These are phyloP conservation scores for Pteronotus mesoamericanus DNA, from an alignment of 2,797 vertebrate genomes.

Conservation along the genomic window DNA sequence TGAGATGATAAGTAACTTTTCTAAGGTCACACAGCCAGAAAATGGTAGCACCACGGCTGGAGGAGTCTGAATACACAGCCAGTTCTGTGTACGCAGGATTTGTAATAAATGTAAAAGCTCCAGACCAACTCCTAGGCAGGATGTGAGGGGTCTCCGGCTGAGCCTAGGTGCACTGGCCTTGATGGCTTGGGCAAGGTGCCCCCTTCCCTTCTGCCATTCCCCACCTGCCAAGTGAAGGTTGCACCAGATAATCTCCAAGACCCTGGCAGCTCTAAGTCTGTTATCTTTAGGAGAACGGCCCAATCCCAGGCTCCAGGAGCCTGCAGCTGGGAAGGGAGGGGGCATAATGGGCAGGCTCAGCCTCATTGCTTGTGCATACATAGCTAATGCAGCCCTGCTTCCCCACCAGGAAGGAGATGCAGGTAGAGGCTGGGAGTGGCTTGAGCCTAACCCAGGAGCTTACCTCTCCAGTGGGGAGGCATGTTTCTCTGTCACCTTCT, in stretches of 20 bases:
- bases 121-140: not conserved
- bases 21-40: not conserved
- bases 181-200: not conserved
- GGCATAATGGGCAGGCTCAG: not conserved
- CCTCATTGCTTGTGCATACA: not conserved
- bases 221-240: slow-evolving; percentile 45
- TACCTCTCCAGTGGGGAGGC: not conserved
- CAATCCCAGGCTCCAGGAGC: not conserved
- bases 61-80: not conserved
- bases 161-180: not conserved
- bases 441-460: not conserved
- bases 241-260: slow-evolving; percentile 25
- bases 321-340: not conserved
- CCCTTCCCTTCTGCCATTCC: not conserved
- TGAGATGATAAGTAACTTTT: not conserved
- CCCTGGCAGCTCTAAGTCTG: not conserved
- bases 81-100: not conserved
- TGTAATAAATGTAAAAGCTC: slow-evolving; percentile 6
- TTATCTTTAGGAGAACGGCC: not conserved
- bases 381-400: not conserved
- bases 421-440: not conserved
- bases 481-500: slow-evolving; percentile 24
- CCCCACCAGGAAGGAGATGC: not conserved
- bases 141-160: not conserved
- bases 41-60: not conserved